Evolutionary conservation across 2,888 invertebrate genomes (phyloP), one percentile per base, ranked within the genome.

Genomic region (Amaurobius ferox): DNA sequence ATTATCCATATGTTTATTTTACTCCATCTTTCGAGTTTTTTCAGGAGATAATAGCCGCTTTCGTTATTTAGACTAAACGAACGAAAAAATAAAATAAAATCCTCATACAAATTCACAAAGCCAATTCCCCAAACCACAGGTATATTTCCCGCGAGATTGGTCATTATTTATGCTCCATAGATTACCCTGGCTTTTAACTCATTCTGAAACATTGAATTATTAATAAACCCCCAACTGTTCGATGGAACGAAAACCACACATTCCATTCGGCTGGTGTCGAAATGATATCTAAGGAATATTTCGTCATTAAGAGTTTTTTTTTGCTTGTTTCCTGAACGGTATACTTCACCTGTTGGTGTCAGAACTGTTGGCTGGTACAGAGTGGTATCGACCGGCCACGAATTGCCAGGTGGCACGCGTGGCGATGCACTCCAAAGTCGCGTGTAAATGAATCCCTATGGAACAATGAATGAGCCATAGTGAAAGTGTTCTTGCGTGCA

Each of bases 241-340:
- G 44, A 11, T 44, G 44, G 44, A 44, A 44, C 44, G 44, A 44
- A 11, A 44, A 44, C 44, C 44, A 13, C 44, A 13, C 44, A 44
- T 44, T 44, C 44, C 44, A 44, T 44, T 44, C 44, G 16, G 44
- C 44, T 44, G 44, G n/a, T 44, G 44, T 44, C 44, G 44, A 44
- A 44, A 44, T 44, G 44, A 44, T n/a, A 44, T 13, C 16, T 3
- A 44, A 44, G 44, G 1, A n/a, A 16, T 44, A 44, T 44, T 44
- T n/a, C 44, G 16, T 44, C 44, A 44, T 44, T 44, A 44, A 13
- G 9, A 11, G 11, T 35, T 44, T 44, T 44, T 44, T 13, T 44
- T 55, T 3, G 5, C 23, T 11, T 23, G 5, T 11, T 55, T 55
- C 16, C 55, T n/a, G 23, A 55, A 3, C 23, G 55, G 23, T 55